phyloP scores from a whole-genome alignment of 2,888 invertebrate genomes.

The Patella ulyssiponensis region DNA sequence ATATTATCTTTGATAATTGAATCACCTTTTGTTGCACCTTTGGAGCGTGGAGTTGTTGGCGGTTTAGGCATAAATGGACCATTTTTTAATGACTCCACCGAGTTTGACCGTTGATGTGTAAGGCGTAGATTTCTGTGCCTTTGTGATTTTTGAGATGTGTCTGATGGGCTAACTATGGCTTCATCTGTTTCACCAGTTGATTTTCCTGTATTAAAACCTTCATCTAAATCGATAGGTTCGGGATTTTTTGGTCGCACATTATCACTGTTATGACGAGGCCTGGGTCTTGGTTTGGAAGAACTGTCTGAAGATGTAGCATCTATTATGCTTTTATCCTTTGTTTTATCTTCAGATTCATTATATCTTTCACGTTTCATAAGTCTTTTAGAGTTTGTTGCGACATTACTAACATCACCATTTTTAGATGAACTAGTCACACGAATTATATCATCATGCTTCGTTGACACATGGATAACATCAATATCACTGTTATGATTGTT shows the following conservation, averaged over 20 bases:
- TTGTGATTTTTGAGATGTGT: slow-evolving; percentile 24
- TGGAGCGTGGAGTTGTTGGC: slow-evolving; percentile 50
- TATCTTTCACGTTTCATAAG: slow-evolving; percentile 37
- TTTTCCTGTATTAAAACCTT: not conserved
- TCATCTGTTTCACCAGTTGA: not conserved
- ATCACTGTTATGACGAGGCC: too few relatives aligned
- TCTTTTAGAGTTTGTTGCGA: not conserved
- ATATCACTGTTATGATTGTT: not conserved
- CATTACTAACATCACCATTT: slow-evolving; percentile 27
- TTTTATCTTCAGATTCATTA: slow-evolving; percentile 27
- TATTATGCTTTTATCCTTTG: slow-evolving; percentile 28
- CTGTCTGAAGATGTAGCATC: slow-evolving; percentile 39
- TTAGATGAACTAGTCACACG: slow-evolving; percentile 43
- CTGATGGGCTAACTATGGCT: too few relatives aligned
- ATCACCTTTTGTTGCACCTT: slow-evolving; percentile 46
- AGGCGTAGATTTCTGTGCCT: slow-evolving; percentile 54
- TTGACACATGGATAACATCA: not conserved
- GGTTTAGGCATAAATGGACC: slow-evolving; percentile 61
- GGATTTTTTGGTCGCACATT: not conserved
- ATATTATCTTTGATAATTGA: slow-evolving; percentile 51
- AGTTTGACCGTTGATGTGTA: slow-evolving; percentile 49
- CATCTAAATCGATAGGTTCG: not conserved
- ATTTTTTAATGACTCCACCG: slow-evolving; percentile 55
- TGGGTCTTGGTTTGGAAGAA: too few relatives aligned
- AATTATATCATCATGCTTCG: not conserved